Evolutionary conservation across 1,140 invertebrate species (phyloP).

Genomic region (Drosophila mojavensis): DNA sequence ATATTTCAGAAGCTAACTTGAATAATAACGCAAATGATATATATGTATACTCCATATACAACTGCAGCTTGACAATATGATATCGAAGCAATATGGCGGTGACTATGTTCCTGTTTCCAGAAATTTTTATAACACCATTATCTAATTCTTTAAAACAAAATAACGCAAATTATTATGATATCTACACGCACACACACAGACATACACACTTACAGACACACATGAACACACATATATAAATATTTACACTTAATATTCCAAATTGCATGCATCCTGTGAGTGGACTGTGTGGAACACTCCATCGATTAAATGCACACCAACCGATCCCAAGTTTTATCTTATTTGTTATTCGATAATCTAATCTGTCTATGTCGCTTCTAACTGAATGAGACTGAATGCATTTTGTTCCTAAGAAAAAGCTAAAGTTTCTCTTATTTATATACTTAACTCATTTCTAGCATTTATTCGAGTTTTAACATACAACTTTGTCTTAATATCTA

Average conservation of each 20-base stretch:
- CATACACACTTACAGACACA: slow-evolving; percentile 23
- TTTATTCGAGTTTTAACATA: slow-evolving; percentile 19
- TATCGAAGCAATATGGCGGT: slow-evolving; percentile 84
- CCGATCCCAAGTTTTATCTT: slow-evolving; percentile 18
- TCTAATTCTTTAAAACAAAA: slow-evolving; percentile 43
- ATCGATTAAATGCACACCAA: slow-evolving; percentile 23
- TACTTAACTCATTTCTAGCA: slow-evolving; percentile 25
- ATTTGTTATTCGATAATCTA: slow-evolving; percentile 7
- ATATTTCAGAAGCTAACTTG: slow-evolving; percentile 10
- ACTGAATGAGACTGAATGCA: slow-evolving; percentile 15
- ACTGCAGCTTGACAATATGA: slow-evolving; percentile 67
- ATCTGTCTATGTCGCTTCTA: slow-evolving; percentile 4
- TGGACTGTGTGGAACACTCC: slow-evolving; percentile 8
- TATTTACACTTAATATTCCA: slow-evolving; percentile 33
- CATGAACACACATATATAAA: slow-evolving; percentile 5
- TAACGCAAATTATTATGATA: slow-evolving; percentile 39
- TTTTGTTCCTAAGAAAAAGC: background rate
- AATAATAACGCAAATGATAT: slow-evolving; percentile 2
- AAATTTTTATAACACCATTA: slow-evolving; percentile 56
- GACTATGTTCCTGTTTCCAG: slow-evolving; percentile 76
- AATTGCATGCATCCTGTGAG: slow-evolving; percentile 47
- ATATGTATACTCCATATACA: slow-evolving; percentile 3
- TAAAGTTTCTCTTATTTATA: background rate
- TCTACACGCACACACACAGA: slow-evolving; percentile 32
- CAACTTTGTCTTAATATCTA: background rate